Evolutionary conservation across 92 coral and sea anemone genomes (phyloP).

Genomic region (Phenganax subtilis): DNA sequence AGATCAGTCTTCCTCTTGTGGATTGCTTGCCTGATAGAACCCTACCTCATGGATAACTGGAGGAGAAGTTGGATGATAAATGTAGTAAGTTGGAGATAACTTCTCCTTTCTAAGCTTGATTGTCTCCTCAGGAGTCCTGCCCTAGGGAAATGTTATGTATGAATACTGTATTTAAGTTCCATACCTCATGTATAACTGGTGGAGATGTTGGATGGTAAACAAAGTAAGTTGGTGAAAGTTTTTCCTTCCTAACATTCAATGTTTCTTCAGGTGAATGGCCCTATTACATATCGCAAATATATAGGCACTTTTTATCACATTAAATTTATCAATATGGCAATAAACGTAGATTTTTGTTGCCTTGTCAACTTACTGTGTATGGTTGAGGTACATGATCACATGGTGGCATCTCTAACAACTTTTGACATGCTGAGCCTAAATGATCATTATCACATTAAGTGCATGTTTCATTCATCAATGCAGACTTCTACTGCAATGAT

Average conservation of each 20-base stretch:
- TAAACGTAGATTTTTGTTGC: neutral
- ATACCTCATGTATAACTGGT: neutral
- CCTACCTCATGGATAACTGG: constrained; percentile 78
- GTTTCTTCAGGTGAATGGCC: no score
- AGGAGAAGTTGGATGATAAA: constrained; percentile 50
- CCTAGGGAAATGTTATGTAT: constrained; percentile 43
- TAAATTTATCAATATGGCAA: neutral
- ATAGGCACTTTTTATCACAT: neutral
- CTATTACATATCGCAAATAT: constrained; percentile 1
- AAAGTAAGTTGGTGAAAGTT: no score
- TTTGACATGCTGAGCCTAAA: constrained; percentile 33
- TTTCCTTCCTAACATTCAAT: no score
- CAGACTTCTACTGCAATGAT: neutral
- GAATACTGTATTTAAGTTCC: neutral
- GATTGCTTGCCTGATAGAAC: no score
- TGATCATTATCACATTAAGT: neutral
- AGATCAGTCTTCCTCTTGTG: no score
- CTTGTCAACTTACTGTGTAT: constrained; percentile 54
- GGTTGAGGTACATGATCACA: constrained; percentile 81
- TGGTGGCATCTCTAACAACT: constrained; percentile 68
- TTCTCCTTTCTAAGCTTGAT: constrained; percentile 63
- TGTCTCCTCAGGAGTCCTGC: constrained; percentile 74
- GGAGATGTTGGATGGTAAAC: no score
- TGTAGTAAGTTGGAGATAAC: constrained; percentile 59
- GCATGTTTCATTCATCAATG: neutral